Base-by-base conservation (phyloP, 2,113 vertebrate genomes). In the Himantopus leucocephalus region DNA sequence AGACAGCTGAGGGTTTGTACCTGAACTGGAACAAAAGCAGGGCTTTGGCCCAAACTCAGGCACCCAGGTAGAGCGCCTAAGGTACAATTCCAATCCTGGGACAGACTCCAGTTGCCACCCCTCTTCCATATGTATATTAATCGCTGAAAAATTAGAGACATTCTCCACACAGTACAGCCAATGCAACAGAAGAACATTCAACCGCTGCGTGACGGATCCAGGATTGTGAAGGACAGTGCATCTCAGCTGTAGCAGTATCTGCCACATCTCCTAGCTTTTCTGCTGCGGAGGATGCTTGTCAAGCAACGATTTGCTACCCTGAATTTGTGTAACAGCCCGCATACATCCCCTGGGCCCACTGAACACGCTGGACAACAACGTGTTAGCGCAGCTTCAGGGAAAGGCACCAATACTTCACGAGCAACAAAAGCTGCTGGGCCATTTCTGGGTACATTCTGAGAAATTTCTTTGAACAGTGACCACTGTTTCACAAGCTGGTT, bases 221-320 rank as follows among this genome's bases (percentile, higher is more conserved):
- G 48, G 41, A 14, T 1, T 37, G 41, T 8, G 35, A 14, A 24
- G 3, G 15, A 24, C 6, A 0, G 0, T 21, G 37, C 9, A 30
- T 24, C 55, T 39, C n/a, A 26, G 47, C 43, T 63, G 17, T 2
- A 35, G 62, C 37, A n/a, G 23, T 2, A 24, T 6, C 45, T 71
- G 70, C 29, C 41, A 6, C 1, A 10, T 12, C 50, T 48, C 52
- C 39, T 10, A 4, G 13, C n/a, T 21, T 21, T 27, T 12, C 48
- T 39, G 24, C 48, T 48, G 23, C 18, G 41, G 34, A 56, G 14
- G 50, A 37, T 23, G 41, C 39, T 48, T 14, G 26, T 10, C 22
- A 21, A 68, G 24, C 14, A 39, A 45, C 16, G 8, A 41, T 37
- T 17, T 71, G 29, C 29, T 23, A 14, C 48, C 18, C 37, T 21